Base-by-base conservation (phyloP, 2,888 invertebrate species). In the Calliphora vomitoria region DNA sequence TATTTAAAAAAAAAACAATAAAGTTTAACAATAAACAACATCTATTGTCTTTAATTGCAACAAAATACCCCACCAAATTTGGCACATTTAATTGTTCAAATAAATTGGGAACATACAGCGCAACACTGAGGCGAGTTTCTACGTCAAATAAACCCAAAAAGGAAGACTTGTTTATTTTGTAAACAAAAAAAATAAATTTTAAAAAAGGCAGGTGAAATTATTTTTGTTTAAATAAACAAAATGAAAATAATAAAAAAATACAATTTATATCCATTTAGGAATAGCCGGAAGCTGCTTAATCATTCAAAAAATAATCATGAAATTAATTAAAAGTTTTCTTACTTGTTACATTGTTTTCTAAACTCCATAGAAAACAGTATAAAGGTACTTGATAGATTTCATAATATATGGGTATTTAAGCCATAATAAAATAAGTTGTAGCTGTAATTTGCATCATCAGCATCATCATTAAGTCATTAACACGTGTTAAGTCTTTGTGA, bases 81-180 rank as follows among this genome's bases (percentile, higher is more conserved):
- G 87, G 87, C 78, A 44, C 47, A 85, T 58, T 87, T 87, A 87
- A 87, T 87, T 87, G 82, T 87, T 85, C 1, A 79, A 85, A 82
- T 85, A 85, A 87, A 85, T 87, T 85, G 82, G 87, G 80, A 81
- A 85, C 80, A 62, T 44, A 44, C 38, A 66, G 58, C 10, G 11
- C 10, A 38, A 71, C 10, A 35, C 60, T 66, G 47, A 47, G 25
- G 44, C 74, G 47, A 58, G 64, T 68, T 66, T 55, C 62, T 69
- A 84, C 87, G 81, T 87, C 78, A 82, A 84, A 58, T 44, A 25
- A 31, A 20, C 80, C 87, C 18, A 84, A 87, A 84, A 82, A 60
- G 84, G 87, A 66, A 78, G 47, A 68, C n/a, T 71, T 76, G 35
- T 71, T 81, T 81, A 35, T 71, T 80, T 53, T 55, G 25, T 6